Base-by-base conservation (phyloP, 1,140 invertebrate genomes). In the Microplitis mediator region DNA sequence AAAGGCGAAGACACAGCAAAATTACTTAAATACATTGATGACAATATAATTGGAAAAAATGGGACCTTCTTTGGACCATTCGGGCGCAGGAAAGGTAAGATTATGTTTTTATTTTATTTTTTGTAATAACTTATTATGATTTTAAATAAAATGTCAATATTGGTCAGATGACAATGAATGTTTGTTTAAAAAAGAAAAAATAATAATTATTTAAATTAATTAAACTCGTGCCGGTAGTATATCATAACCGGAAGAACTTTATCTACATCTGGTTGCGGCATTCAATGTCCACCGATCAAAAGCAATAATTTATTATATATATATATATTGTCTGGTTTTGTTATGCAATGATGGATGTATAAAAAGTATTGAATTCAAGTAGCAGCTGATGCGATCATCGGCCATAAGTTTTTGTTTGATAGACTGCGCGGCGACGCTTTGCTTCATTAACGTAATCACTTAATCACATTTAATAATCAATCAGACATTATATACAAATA, bases 51-150 rank as follows among this genome's bases (percentile, higher is more conserved):
- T 78, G 94, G 94, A 66, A 94, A 91, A 80, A 91, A 92, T 77
- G 91, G 91, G 74, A 91, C 92, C 6, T 95, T 95, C 83, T 89
- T 91, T 76, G 93, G 94, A 52, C 94, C 94, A n/a, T 95, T 91
- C 81, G 94, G 94, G 75, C 86, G 91, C 54, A 88, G 94, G 81
- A 93, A 93, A 92, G 93, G 93, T 94, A 87, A 87, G 83, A 16
- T 16, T 9, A 31, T 34, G 0, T 52, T 71, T 36, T 35, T 23
- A 35, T 3, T 16, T 35, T 54, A 14, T 54, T 4, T 54, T 54
- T 54, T 16, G 5, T 4, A 54, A 45, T 9, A 45, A 45, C 0
- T 45, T 45, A 45, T 45, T 9, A 45, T 45, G 6, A 45, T 45
- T 45, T 45, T 45, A 9, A 6, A 45, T 45, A 0, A 45, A 45